phyloP scores from a whole-genome alignment of 1,140 invertebrate species.

The Drosophila orena region DNA sequence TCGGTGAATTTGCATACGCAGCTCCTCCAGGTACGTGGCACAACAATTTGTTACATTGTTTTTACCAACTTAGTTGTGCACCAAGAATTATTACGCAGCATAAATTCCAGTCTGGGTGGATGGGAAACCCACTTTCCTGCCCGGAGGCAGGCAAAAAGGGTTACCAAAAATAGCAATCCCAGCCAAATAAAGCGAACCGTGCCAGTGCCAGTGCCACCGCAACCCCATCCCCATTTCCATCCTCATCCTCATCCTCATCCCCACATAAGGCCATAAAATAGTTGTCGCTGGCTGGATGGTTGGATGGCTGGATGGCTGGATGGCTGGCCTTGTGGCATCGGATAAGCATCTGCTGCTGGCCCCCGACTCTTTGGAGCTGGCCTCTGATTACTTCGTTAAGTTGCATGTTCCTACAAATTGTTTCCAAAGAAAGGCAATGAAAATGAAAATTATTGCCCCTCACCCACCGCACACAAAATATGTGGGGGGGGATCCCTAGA shows the following conservation, averaged over 20 bases:
- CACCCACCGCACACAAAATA: conserved; percentile 10
- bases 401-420: conserved; percentile 80
- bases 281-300: conserved; percentile 63
- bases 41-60: conserved; percentile 71
- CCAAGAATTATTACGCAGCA: conserved; percentile 62
- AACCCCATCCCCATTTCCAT: neutral
- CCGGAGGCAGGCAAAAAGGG: conserved; percentile 55
- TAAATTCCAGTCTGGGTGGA: conserved; percentile 31
- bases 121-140: conserved; percentile 55
- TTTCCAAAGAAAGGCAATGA: conserved; percentile 81
- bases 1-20: conserved; percentile 34
- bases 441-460: conserved; percentile 72
- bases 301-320: conserved; percentile 6
- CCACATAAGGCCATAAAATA: conserved; percentile 81
- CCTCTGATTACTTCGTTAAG: conserved; percentile 79
- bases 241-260: neutral
- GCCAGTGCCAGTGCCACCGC: conserved; percentile 9
- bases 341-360: conserved; percentile 70
- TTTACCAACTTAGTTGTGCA: conserved; percentile 54
- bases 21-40: conserved; percentile 27
- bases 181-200: conserved; percentile 59
- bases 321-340: conserved; percentile 39
- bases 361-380: conserved; percentile 46
- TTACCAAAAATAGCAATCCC: conserved; percentile 73
- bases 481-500: conserved; percentile 7